These are phyloP conservation scores for Peromyscus maniculatus DNA, from an alignment of 2,113 vertebrate species.

Conservation along the genomic window DNA sequence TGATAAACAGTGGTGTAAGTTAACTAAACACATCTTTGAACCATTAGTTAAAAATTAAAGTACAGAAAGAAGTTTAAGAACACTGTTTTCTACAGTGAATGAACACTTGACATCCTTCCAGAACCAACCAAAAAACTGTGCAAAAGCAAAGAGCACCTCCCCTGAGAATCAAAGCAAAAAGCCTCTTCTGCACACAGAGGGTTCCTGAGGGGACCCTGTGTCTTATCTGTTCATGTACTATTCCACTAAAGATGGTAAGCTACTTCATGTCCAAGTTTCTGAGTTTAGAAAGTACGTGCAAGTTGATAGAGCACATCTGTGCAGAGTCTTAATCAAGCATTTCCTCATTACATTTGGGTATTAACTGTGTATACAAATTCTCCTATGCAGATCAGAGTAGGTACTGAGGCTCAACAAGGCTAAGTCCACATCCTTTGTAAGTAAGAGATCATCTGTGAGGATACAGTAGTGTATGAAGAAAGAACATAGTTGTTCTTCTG, in stretches of 20 bases:
- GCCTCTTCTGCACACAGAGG: rapidly evolving
- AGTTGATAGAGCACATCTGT: constrained; percentile 22
- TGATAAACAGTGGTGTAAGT: constrained; percentile 80
- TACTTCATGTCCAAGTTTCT: constrained; percentile 12
- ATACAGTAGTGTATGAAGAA: background rate
- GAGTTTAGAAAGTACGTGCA: background rate
- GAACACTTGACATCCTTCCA: background rate
- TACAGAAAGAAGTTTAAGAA: constrained; percentile 50
- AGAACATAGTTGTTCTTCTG: background rate
- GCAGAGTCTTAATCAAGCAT: background rate
- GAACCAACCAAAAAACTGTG: background rate
- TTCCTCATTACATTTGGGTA: background rate
- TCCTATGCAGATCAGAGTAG: background rate
- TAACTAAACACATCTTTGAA: constrained; percentile 82
- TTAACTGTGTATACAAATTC: constrained; percentile 19
- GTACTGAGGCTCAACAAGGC: background rate
- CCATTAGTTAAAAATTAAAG: constrained; percentile 76
- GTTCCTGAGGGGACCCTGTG: rapidly evolving
- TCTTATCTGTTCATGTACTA: background rate
- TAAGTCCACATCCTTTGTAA: background rate
- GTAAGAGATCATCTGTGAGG: background rate
- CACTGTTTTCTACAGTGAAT: constrained; percentile 26
- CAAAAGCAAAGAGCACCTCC: background rate
- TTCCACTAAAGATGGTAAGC: constrained; percentile 9
- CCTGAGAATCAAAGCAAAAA: background rate